Percentiles rank a stretch among this genome's conserved stretches.
phyloP scores from a whole-genome alignment of 2,797 vertebrate species.

The Enteromius thamalakanensis region DNA sequence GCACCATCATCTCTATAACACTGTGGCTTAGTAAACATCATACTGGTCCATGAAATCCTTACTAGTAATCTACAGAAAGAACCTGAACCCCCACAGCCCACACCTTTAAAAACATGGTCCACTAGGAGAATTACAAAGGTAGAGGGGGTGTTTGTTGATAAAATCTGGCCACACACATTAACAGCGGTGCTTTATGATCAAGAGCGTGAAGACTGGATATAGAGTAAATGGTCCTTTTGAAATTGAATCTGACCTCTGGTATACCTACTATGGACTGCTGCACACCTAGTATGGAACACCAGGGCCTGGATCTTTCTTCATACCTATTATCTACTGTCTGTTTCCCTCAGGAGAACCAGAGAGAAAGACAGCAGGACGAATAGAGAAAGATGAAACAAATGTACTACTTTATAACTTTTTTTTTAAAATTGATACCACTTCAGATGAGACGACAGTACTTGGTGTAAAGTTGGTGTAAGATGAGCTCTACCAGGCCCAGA shows the following conservation, averaged over 20 bases:
- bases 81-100: conserved; percentile 32
- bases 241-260: conserved; percentile 82
- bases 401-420: conserved; percentile 15
- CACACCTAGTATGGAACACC: conserved; percentile 75
- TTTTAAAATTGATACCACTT: conserved; percentile 22
- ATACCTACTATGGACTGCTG: conserved; percentile 78
- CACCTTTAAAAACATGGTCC: conserved; percentile 56
- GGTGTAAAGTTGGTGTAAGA: conserved; percentile 16
- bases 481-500: conserved; percentile 30
- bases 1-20: background rate
- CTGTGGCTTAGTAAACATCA: background rate
- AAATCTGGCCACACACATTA: conserved; percentile 73
- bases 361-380: background rate
- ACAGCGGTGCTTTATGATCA: conserved; percentile 70
- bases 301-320: conserved; percentile 68
- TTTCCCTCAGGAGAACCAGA: conserved; percentile 61
- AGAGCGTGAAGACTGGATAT: conserved; percentile 79
- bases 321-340: conserved; percentile 72
- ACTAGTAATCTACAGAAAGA: conserved; percentile 19
- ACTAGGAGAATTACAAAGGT: conserved; percentile 64
- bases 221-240: conserved; percentile 79
- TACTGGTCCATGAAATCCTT: background rate
- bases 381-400: conserved; percentile 6
- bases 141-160: conserved; percentile 75
- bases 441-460: conserved; percentile 18